Base-by-base conservation (phyloP, 1,140 invertebrate species). In the Cydia strobilella region DNA sequence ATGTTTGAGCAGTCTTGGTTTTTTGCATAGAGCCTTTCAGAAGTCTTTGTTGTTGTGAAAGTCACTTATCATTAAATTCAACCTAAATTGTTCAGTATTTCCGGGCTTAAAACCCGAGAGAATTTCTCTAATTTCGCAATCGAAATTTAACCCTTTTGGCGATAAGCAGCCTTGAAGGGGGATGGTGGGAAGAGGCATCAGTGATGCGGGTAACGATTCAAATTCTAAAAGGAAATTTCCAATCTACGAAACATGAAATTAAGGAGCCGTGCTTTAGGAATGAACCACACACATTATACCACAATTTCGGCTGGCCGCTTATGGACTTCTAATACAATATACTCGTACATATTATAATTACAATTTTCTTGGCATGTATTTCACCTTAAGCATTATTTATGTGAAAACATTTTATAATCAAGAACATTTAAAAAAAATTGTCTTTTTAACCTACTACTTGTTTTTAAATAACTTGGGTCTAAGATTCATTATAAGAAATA, bases 141-240 rank as follows among this genome's bases (percentile, higher is more conserved):
- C 51, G 51, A 54, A 54, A 54, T 18, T 54, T 54, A 54, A 54
- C 51, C 51, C 51, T 54, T 54, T 54, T 54, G 42, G 51, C n/a
- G 51, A 54, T 18, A 54, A 54, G 42, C 12, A 3, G 51, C 51
- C 51, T 54, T 54, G n/a, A 54, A 18, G n/a, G 15, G n/a, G n/a
- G 45, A 15, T n/a, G 42, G 42, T 42, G 12, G 42, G 42, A 13
- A 13, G 12, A 15, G 0, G 51, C 15, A 18, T 15, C 48, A 1
- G n/a, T 45, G 51, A 54, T 54, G 51, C n/a, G 51, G 51, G 51
- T 54, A 54, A 18, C 51, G n/a, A 18, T 54, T 54, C 6, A 54
- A 54, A 54, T 18, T 54, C 15, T 54, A 18, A 54, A 54, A 54
- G 51, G n/a, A 54, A 54, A 54, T 54, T 54, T 54, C 51, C 51